phyloP scores from a whole-genome alignment of 2,113 vertebrate genomes.

The Neofelis nebulosa region DNA sequence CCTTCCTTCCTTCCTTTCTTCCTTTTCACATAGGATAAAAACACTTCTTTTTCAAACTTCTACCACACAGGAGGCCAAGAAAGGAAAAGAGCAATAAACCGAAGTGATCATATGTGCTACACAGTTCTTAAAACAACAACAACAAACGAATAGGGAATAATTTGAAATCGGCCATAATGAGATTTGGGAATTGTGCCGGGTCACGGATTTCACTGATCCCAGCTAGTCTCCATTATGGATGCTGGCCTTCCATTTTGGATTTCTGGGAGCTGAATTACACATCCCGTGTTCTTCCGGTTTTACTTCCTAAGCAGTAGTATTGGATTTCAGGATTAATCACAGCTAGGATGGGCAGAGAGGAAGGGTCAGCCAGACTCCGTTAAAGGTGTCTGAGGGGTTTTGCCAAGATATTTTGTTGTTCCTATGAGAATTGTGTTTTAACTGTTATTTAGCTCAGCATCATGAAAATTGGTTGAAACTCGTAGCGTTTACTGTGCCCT shows the following conservation, averaged over 20 bases:
- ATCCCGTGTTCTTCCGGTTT: background rate
- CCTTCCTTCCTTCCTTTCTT: background rate
- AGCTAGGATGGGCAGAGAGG: background rate
- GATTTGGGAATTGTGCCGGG: conserved; percentile 31
- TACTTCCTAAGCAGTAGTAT: background rate
- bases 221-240: background rate
- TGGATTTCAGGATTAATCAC: conserved; percentile 6
- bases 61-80: background rate
- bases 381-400: background rate
- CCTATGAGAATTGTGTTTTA: background rate
- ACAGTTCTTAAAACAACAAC: background rate
- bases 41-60: conserved; percentile 6
- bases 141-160: background rate
- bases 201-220: background rate
- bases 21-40: background rate
- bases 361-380: background rate
- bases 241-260: background rate
- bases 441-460: background rate
- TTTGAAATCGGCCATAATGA: background rate
- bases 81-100: conserved; percentile 17
- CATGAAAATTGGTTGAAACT: background rate
- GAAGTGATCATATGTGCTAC: background rate
- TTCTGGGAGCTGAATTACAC: conserved; percentile 3
- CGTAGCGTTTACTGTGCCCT: background rate
- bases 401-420: background rate